phyloP scores from a whole-genome alignment of 2,797 vertebrate genomes.

The Sciurus vulgaris region DNA sequence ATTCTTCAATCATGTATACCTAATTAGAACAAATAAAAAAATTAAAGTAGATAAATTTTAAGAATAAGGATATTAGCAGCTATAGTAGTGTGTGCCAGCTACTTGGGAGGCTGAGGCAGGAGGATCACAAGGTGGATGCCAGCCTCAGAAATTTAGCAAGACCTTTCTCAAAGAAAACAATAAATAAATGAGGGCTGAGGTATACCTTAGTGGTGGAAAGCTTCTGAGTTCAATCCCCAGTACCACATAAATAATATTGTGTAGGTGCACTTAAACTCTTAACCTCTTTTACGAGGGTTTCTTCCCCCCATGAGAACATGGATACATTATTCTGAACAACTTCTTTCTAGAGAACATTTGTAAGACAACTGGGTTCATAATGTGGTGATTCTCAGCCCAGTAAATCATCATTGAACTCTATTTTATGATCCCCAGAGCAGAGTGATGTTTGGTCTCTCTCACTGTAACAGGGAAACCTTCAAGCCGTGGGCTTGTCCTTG shows the following conservation, averaged over 20 bases:
- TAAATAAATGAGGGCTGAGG: no score
- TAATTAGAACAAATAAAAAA: no score
- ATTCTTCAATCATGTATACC: no score
- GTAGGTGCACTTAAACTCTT: neutral
- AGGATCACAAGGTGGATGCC: no score
- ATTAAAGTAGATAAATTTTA: no score
- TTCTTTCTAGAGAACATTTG: slow-evolving; percentile 36
- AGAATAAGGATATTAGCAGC: no score
- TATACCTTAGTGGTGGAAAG: no score
- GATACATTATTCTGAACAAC: slow-evolving; percentile 53
- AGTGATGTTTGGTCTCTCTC: neutral
- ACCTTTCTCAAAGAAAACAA: no score
- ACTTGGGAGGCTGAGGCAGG: no score
- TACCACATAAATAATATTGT: neutral
- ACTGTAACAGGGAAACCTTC: neutral
- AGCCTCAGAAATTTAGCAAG: no score
- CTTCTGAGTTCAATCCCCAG: no score
- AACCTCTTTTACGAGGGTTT: neutral
- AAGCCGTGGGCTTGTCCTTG: neutral
- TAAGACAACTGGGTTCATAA: slow-evolving; percentile 46
- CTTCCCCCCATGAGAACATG: neutral
- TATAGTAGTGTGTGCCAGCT: no score
- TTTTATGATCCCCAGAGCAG: slow-evolving; percentile 1
- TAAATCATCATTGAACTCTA: neutral
- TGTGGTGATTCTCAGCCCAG: neutral